Conservation (phyloP, 2,113 vertebrate genomes). For the Orientallactaga bullata region DNA sequence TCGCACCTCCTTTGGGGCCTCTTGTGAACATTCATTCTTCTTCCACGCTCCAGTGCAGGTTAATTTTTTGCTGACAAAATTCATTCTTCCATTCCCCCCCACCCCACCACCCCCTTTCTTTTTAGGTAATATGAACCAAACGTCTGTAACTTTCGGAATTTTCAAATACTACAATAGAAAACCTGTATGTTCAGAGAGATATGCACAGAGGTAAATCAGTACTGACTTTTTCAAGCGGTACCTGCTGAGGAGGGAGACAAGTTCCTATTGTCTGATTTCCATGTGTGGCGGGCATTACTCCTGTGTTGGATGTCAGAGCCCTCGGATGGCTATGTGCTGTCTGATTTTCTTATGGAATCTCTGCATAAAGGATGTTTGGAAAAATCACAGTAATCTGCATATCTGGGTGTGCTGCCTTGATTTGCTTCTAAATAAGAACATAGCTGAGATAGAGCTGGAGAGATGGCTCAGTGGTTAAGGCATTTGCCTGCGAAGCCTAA, state of each 20-base stretch:
- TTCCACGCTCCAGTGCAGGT: conserved; percentile 67
- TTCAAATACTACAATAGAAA: conserved; percentile 32
- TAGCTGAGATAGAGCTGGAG: no score
- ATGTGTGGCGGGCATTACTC: not conserved
- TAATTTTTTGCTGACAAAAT: conserved; percentile 76
- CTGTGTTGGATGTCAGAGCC: not conserved
- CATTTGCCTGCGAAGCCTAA: no score
- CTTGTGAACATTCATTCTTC: conserved; percentile 68
- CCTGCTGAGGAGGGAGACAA: conserved; percentile 42
- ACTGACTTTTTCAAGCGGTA: conserved; percentile 42
- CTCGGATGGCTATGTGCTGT: not conserved
- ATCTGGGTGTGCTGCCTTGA: not conserved
- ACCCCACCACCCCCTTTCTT: no score
- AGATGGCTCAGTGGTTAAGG: no score
- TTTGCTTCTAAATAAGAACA: conserved; percentile 11
- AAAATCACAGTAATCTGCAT: not conserved
- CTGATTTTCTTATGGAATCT: not conserved
- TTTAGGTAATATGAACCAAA: conserved; percentile 52
- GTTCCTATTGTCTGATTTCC: not conserved
- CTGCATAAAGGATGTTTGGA: not conserved
- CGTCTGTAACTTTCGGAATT: conserved; percentile 62
- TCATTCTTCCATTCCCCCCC: not conserved
- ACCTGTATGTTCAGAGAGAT: conserved; percentile 38
- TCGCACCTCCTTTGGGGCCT: conserved; percentile 53
- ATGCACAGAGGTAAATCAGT: not conserved